Percentiles rank a stretch among this genome's conserved stretches.
These are phyloP conservation scores for Cairina moschata DNA, from an alignment of 2,113 vertebrate genomes.

Conservation along the genomic window DNA sequence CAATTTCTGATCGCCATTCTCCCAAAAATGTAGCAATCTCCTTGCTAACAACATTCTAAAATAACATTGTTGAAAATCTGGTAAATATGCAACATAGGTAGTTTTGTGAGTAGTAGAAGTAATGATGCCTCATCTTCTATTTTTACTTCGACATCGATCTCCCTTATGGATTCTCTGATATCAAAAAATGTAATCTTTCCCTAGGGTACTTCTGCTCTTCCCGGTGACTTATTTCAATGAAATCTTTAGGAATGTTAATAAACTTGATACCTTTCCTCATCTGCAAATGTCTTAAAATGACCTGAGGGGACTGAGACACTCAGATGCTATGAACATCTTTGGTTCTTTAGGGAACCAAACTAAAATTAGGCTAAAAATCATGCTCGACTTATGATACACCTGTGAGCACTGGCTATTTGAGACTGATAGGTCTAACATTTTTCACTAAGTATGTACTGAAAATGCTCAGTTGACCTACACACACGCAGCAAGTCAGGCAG, in stretches of 20 bases:
- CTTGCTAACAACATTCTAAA: not conserved
- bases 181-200: not conserved
- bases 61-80: not conserved
- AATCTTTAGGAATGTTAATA: not conserved
- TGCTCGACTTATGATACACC: not conserved
- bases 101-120: not conserved
- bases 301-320: rapidly evolving
- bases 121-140: not conserved
- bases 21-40: not conserved
- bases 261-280: not conserved
- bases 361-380: not conserved
- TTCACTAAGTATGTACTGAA: not conserved
- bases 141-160: not conserved
- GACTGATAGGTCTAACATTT: not conserved
- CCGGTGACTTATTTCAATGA: not conserved
- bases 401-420: not conserved
- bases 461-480: not conserved
- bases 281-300: not conserved
- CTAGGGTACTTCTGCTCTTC: not conserved
- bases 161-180: not conserved
- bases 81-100: not conserved
- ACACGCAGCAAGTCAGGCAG: rapidly evolving
- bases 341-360: not conserved
- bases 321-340: not conserved
- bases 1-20: not conserved